These are phyloP conservation scores for Hypomecis punctinalis DNA, from an alignment of 2,888 invertebrate genomes.

Conservation along the genomic window DNA sequence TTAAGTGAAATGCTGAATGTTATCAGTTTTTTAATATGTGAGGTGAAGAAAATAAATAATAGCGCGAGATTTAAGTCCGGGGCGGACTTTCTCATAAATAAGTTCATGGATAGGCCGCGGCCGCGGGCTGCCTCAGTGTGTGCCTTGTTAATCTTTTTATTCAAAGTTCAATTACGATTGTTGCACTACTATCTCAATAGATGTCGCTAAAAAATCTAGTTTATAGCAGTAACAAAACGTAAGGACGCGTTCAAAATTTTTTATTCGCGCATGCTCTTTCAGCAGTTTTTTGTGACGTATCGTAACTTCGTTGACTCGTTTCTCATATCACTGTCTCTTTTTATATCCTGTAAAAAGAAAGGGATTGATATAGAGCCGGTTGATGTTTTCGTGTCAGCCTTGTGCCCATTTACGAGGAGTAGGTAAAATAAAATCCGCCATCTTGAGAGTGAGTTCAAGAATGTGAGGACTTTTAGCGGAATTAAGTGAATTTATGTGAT, in stretches of 20 bases:
- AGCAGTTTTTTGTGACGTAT: conserved; percentile 77
- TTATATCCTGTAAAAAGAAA: conserved; percentile 68
- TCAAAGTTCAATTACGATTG: neutral
- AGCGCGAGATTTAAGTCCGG: too few species aligned
- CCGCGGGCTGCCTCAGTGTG: too few species aligned
- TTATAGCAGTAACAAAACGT: conserved; percentile 49
- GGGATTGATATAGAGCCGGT: conserved; percentile 80
- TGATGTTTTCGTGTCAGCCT: conserved; percentile 86
- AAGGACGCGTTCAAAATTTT: conserved; percentile 67
- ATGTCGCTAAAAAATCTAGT: neutral
- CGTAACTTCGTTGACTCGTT: conserved; percentile 70
- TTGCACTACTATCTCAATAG: neutral
- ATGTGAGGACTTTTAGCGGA: conserved; percentile 83
- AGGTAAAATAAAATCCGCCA: conserved; percentile 86
- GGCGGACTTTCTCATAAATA: too few species aligned
- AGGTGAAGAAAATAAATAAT: too few species aligned
- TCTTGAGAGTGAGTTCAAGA: conserved; percentile 87
- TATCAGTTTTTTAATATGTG: too few species aligned
- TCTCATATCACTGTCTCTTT: conserved; percentile 76
- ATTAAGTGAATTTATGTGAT: conserved; percentile 77
- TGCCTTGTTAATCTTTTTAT: too few species aligned
- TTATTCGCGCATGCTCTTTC: conserved; percentile 76
- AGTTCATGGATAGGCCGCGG: too few species aligned
- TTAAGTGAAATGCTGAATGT: too few species aligned
- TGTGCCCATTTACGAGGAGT: conserved; percentile 85